Percentiles rank a stretch among this genome's conserved stretches.
Evolutionary conservation across 2,113 vertebrate species (phyloP).

Genomic region (Hepsetus odoe): DNA sequence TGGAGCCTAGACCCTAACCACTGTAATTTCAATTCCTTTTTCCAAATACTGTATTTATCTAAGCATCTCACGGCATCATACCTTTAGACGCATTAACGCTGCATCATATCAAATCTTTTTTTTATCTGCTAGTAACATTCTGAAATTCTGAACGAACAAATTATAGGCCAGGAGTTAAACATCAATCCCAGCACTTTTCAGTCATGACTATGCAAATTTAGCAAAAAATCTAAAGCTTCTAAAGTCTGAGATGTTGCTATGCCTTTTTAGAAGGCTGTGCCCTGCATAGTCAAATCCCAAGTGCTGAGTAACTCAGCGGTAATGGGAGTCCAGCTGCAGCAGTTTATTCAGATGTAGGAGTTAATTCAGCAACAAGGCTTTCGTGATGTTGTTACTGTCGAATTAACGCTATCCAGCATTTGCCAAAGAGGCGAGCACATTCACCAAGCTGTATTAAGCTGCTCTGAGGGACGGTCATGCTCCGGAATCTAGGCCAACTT

Average conservation of each 20-base stretch:
- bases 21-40: neutral
- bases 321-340: neutral
- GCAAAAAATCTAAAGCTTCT: neutral
- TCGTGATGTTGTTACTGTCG: neutral
- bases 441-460: neutral
- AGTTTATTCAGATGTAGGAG: neutral
- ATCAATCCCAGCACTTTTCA: neutral
- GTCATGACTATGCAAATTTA: neutral
- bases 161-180: neutral
- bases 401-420: neutral
- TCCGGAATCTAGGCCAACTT: slow-evolving; percentile 2
- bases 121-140: neutral
- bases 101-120: neutral
- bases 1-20: no score
- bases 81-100: neutral
- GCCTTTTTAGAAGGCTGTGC: neutral
- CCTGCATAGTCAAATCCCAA: neutral
- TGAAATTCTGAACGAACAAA: neutral
- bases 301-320: neutral
- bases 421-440: neutral
- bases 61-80: neutral
- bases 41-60: neutral
- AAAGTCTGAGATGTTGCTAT: neutral
- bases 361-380: neutral
- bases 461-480: neutral